A percentile compares a stretch with the other conserved stretches of the same genome.
phyloP scores from a whole-genome alignment of 1,140 invertebrate species.

The Linepithema humile region DNA sequence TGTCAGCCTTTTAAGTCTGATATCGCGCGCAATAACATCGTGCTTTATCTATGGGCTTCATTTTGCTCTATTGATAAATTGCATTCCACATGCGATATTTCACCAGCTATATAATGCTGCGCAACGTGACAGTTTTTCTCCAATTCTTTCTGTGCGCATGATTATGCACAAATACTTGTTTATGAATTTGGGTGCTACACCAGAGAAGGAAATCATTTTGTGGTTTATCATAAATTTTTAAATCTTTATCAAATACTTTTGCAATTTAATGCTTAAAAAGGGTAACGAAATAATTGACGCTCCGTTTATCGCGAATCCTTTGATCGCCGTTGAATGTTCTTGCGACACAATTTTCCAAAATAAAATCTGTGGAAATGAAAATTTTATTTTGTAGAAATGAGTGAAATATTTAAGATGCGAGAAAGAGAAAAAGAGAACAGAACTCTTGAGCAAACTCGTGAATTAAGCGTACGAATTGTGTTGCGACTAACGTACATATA shows the following conservation, averaged over 20 bases:
- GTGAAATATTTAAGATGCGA: neutral
- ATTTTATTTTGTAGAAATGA: neutral
- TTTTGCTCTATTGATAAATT: conserved; percentile 40
- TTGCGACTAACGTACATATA: conserved; percentile 29
- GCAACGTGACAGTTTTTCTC: neutral
- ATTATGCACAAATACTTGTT: neutral
- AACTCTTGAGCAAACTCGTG: too few species aligned
- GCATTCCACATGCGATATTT: neutral
- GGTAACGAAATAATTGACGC: too few species aligned
- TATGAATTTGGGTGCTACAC: neutral
- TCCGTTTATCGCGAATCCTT: too few species aligned
- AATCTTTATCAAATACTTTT: neutral
- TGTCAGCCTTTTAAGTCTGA: conserved; percentile 9
- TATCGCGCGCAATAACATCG: neutral
- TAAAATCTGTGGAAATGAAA: neutral
- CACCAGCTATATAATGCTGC: neutral
- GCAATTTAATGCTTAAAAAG: too few species aligned
- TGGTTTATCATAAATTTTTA: neutral
- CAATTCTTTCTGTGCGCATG: neutral
- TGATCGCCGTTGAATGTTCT: too few species aligned
- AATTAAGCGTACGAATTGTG: neutral
- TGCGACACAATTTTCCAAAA: too few species aligned
- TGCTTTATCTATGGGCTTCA: conserved; percentile 22
- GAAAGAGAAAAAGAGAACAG: neutral
- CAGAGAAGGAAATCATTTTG: neutral